A percentile compares a stretch with the other conserved stretches of the same genome.
phyloP scores from a whole-genome alignment of 2,888 invertebrate genomes.

The Iphiclides podalirius region DNA sequence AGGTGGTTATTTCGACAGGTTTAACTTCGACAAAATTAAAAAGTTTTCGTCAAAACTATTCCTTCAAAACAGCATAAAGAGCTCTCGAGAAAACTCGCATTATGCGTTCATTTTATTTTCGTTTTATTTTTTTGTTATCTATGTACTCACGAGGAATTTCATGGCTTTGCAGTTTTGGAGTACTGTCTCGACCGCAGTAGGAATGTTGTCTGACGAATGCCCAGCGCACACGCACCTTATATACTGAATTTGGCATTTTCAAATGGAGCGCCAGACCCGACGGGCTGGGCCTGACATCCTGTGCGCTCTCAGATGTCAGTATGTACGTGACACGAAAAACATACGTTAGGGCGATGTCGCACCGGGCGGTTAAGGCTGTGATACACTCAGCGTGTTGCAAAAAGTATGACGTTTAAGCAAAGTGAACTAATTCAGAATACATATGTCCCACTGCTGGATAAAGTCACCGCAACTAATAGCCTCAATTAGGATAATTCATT shows the following conservation, averaged over 20 bases:
- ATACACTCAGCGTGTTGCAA: not conserved
- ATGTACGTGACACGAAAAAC: constrained; percentile 19
- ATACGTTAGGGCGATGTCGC: not conserved
- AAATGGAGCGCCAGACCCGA: constrained; percentile 28
- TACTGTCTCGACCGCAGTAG: constrained; percentile 43
- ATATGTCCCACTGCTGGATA: no score
- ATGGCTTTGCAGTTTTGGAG: constrained; percentile 44
- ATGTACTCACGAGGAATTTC: constrained; percentile 59
- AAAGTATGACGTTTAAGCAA: no score
- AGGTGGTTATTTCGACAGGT: no score
- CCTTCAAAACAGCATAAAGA: no score
- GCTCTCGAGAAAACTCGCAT: no score
- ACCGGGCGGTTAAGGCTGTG: not conserved
- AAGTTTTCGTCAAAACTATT: no score
- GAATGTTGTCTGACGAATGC: constrained; percentile 55
- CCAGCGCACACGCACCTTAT: constrained; percentile 49
- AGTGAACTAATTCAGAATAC: no score
- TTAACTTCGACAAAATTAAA: no score
- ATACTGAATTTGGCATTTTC: constrained; percentile 53
- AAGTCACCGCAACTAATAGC: no score
- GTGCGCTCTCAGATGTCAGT: constrained; percentile 27
- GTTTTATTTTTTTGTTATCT: no score
- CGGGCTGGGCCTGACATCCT: constrained; percentile 38
- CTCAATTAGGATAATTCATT: no score
- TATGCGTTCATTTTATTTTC: no score